phyloP scores from a whole-genome alignment of 2,113 vertebrate species.

The Isurus oxyrinchus region DNA sequence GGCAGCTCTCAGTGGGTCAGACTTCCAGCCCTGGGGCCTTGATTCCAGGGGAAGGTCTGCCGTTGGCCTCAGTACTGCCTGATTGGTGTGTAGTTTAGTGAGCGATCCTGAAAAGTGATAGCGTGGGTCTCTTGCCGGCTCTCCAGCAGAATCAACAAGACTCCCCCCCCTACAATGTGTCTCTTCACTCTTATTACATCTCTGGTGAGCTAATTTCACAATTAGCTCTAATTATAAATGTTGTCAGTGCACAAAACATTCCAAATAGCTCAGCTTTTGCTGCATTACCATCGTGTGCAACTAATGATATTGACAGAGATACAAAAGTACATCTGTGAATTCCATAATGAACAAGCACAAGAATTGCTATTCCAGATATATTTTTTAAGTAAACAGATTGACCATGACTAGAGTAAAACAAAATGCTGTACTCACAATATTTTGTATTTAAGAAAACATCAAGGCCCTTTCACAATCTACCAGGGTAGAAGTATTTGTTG shows the following conservation, averaged over 20 bases:
- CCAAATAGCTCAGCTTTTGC: background rate
- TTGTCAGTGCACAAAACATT: background rate
- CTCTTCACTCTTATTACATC: background rate
- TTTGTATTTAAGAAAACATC: background rate
- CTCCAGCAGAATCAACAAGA: too few species aligned
- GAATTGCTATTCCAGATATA: too few species aligned
- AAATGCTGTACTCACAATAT: background rate
- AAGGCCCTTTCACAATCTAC: background rate
- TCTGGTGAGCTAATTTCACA: background rate
- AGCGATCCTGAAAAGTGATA: too few species aligned
- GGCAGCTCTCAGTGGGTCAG: too few species aligned
- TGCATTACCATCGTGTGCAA: background rate
- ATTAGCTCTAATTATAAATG: background rate
- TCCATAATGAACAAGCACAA: too few species aligned
- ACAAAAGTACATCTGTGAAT: too few species aligned
- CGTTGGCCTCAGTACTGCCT: too few species aligned
- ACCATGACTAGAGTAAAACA: background rate
- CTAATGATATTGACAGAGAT: background rate
- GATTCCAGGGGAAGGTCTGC: too few species aligned
- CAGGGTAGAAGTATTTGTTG: background rate
- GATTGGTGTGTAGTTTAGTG: too few species aligned
- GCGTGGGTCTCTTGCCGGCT: too few species aligned
- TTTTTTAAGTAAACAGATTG: background rate
- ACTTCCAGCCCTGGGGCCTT: too few species aligned
- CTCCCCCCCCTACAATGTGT: background rate